Percentiles rank a stretch among this genome's conserved stretches.
Evolutionary conservation across 1,140 invertebrate genomes (phyloP).

Genomic region (Drosophila equinoxialis): DNA sequence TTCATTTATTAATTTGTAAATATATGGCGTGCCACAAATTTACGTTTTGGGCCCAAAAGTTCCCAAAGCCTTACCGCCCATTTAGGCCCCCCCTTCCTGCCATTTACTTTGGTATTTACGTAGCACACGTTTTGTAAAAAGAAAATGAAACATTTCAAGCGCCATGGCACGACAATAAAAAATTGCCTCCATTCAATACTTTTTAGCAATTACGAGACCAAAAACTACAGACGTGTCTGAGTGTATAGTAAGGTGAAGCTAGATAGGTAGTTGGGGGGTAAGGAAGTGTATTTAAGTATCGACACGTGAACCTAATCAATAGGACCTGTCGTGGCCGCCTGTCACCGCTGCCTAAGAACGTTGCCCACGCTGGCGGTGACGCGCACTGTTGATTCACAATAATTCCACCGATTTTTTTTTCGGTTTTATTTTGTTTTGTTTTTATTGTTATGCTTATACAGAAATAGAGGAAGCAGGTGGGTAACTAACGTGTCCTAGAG

Average conservation of each 20-base stretch:
- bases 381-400: constrained; percentile 75
- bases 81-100: not conserved
- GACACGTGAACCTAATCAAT: constrained; percentile 77
- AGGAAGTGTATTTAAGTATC: constrained; percentile 39
- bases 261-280: too few species aligned
- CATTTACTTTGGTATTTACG: constrained; percentile 38
- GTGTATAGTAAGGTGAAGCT: constrained; percentile 14
- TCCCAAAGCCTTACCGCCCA: not conserved
- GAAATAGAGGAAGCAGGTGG: constrained; percentile 12
- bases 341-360: constrained; percentile 8
- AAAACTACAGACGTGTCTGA: constrained; percentile 65
- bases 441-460: constrained; percentile 16
- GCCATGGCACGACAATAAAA: constrained; percentile 47
- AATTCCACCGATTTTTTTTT: constrained; percentile 60
- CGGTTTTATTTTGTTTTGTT: constrained; percentile 67
- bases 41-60: not conserved
- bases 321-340: constrained; percentile 27
- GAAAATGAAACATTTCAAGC: constrained; percentile 31
- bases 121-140: constrained; percentile 42
- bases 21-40: not conserved
- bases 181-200: constrained; percentile 25
- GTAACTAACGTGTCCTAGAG: not conserved
- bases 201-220: constrained; percentile 33
- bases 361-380: constrained; percentile 45
- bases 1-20: constrained; percentile 9